phyloP scores from a whole-genome alignment of 1,140 invertebrate genomes.

The Pseudomyrmex flavicornis region DNA sequence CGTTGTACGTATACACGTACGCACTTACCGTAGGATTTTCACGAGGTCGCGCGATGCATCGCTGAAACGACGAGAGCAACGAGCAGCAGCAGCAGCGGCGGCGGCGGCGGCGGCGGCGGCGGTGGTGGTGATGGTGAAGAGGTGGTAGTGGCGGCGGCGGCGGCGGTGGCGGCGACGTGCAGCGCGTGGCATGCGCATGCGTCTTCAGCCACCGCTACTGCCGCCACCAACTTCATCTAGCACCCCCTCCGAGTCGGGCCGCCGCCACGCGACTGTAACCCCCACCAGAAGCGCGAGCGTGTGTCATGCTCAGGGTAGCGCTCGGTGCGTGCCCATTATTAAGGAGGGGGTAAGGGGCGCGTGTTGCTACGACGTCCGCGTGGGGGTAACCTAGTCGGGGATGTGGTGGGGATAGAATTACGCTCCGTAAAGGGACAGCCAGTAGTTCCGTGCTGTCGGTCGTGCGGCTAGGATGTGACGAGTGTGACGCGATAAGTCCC shows the following conservation, averaged over 20 bases:
- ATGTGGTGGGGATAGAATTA: slow-evolving; percentile 68
- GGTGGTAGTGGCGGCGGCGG: neutral
- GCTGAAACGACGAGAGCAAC: slow-evolving; percentile 2
- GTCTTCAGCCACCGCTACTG: slow-evolving; percentile 14
- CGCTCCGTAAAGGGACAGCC: slow-evolving; percentile 74
- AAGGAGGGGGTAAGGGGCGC: slow-evolving; percentile 80
- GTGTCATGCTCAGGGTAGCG: slow-evolving; percentile 82
- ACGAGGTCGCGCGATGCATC: slow-evolving; percentile 48
- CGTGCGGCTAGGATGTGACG: slow-evolving; percentile 68
- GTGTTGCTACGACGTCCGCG: slow-evolving; percentile 73
- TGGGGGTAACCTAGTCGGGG: slow-evolving; percentile 29
- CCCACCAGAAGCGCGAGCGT: slow-evolving; percentile 76
- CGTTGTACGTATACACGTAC: neutral
- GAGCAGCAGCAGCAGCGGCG: neutral
- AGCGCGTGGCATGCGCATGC: slow-evolving; percentile 63
- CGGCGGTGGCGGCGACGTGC: neutral
- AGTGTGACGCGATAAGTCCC: slow-evolving; percentile 33
- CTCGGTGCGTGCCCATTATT: slow-evolving; percentile 78
- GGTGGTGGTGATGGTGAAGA: neutral
- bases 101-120: neutral
- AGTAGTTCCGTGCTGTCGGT: slow-evolving; percentile 81
- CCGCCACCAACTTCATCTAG: slow-evolving; percentile 21
- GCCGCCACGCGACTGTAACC: slow-evolving; percentile 83
- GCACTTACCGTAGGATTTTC: slow-evolving; percentile 65
- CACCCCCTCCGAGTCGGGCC: slow-evolving; percentile 69